phyloP scores from a whole-genome alignment of 2,113 vertebrate species.

The Gobio gobio region DNA sequence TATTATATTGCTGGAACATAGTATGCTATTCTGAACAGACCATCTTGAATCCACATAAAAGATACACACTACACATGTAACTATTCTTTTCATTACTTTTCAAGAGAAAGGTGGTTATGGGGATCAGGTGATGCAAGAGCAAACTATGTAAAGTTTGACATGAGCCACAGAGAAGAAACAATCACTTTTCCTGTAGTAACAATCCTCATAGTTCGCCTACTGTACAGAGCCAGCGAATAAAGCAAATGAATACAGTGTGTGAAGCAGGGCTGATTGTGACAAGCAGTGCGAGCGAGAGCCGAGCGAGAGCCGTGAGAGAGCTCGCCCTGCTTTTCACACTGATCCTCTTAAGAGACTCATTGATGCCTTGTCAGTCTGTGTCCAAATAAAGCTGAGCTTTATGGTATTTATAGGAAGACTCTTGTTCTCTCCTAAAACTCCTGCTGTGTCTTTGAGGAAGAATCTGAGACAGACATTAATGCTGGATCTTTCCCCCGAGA shows the following conservation, averaged over 20 bases:
- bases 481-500: neutral
- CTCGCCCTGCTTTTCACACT: slow-evolving; percentile 39
- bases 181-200: slow-evolving; percentile 14
- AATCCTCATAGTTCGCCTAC: slow-evolving; percentile 22
- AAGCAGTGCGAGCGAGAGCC: too few relatives aligned
- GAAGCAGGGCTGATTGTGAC: slow-evolving; percentile 49
- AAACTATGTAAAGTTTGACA: neutral
- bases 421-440: slow-evolving; percentile 74
- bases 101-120: neutral
- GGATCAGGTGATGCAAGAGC: neutral
- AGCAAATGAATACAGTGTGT: slow-evolving; percentile 55
- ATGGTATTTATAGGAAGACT: slow-evolving; percentile 77
- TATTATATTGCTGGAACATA: neutral
- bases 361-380: slow-evolving; percentile 75
- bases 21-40: neutral
- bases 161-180: neutral
- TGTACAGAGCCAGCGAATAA: neutral
- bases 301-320: too few relatives aligned
- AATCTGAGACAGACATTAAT: slow-evolving; percentile 52
- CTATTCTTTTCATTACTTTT: neutral
- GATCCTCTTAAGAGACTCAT: slow-evolving; percentile 82
- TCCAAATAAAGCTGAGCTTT: slow-evolving; percentile 84
- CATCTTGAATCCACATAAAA: neutral
- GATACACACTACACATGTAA: neutral
- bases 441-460: slow-evolving; percentile 53